Evolutionary conservation across 2,888 invertebrate species (phyloP).

Genomic region (Dermolepida albohirtum): DNA sequence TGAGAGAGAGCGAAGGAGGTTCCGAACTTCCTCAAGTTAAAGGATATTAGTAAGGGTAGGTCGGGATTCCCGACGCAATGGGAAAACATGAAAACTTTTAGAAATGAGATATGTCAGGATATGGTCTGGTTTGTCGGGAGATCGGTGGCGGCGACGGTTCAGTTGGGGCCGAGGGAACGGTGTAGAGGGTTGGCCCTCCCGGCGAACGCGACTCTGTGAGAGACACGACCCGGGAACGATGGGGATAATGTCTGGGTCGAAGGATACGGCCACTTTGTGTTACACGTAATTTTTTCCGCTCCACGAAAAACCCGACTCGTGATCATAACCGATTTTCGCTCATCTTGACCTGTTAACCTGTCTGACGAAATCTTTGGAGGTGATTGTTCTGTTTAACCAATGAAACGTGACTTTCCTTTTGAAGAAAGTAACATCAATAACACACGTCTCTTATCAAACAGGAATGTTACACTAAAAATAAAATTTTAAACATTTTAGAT

Average conservation of each 20-base stretch:
- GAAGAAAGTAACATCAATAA: too few relatives aligned
- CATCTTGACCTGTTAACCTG: constrained; percentile 37
- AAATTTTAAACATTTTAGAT: too few relatives aligned
- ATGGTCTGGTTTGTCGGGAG: constrained; percentile 34
- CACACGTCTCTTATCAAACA: too few relatives aligned
- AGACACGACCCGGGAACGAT: constrained; percentile 7
- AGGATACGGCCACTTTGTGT: too few relatives aligned
- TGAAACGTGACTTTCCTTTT: too few relatives aligned
- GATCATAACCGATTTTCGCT: constrained; percentile 30
- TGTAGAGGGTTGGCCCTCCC: constrained; percentile 21
- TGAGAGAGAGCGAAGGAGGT: constrained; percentile 30
- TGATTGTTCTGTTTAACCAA: constrained; percentile 1
- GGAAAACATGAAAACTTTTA: constrained; percentile 56
- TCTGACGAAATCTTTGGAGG: constrained; percentile 15
- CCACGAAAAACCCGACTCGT: constrained; percentile 10
- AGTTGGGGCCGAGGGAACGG: constrained; percentile 9
- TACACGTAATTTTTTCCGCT: constrained; percentile 23
- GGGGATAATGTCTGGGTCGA: constrained; percentile 35
- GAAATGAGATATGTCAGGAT: constrained; percentile 50
- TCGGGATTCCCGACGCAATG: constrained; percentile 52
- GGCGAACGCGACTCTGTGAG: constrained; percentile 8
- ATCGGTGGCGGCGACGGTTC: constrained; percentile 3
- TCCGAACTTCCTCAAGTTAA: constrained; percentile 45
- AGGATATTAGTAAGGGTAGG: constrained; percentile 56
- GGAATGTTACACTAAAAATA: too few relatives aligned